Conservation (phyloP, 2,888 invertebrate species). For the Pilophorus perplexus region DNA sequence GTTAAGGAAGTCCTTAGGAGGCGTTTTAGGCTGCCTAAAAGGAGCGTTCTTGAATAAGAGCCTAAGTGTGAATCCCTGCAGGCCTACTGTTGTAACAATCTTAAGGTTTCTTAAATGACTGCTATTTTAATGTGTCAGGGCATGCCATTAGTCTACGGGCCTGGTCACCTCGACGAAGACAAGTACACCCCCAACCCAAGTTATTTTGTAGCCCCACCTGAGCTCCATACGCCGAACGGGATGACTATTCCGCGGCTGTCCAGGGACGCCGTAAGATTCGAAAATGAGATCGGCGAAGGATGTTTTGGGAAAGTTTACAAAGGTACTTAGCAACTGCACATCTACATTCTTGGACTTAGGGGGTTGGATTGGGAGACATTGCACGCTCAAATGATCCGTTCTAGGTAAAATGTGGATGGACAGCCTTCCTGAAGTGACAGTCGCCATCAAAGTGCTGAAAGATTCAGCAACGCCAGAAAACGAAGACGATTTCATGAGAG, state of each 20-base stretch:
- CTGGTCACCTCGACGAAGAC: conserved; percentile 64
- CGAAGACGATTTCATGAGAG: conserved; percentile 75
- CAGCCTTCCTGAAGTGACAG: conserved; percentile 56
- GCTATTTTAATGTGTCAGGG: no score
- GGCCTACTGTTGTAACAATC: no score
- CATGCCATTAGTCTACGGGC: conserved; percentile 58
- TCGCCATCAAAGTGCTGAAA: conserved; percentile 79
- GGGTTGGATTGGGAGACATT: no score
- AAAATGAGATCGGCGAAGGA: conserved; percentile 80
- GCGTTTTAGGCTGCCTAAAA: no score
- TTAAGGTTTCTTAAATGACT: no score
- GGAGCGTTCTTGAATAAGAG: no score
- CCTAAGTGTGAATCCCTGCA: no score
- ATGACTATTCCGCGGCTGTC: conserved; percentile 61
- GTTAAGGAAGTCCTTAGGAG: no score
- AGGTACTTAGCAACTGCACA: no score
- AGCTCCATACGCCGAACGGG: conserved; percentile 51
- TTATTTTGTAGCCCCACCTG: conserved; percentile 59
- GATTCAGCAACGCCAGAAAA: conserved; percentile 72
- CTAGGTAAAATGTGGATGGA: conserved; percentile 58
- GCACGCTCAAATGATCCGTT: neutral
- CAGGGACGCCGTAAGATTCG: conserved; percentile 65
- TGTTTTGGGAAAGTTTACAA: conserved; percentile 86
- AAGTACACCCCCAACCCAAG: conserved; percentile 75
- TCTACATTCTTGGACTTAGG: conserved; percentile 7